phyloP scores from a whole-genome alignment of 2,888 invertebrate genomes.

The Branchinecta sandiegonensis region DNA sequence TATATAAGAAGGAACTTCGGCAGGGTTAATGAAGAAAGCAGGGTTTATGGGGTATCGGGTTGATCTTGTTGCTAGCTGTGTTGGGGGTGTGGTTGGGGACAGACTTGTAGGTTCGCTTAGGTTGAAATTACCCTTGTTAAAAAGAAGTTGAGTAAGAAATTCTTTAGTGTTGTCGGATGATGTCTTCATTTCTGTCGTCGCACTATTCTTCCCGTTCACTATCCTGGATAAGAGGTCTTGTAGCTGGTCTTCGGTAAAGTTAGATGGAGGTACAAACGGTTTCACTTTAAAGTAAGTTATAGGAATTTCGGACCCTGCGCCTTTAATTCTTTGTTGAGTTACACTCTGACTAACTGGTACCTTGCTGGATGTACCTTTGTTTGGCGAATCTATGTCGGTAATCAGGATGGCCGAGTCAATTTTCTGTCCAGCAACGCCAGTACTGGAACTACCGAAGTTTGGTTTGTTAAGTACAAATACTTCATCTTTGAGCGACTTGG shows the following conservation, averaged over 20 bases:
- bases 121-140: background rate
- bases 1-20: background rate
- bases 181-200: background rate
- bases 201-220: background rate
- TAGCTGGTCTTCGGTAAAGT: background rate
- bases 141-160: background rate
- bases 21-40: background rate
- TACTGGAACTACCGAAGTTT: background rate
- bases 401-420: background rate
- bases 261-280: conserved; percentile 4
- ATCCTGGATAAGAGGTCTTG: background rate
- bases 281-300: conserved; percentile 5
- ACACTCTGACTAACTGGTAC: background rate
- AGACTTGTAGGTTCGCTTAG: background rate
- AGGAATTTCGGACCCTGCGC: background rate
- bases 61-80: background rate
- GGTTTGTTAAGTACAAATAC: background rate
- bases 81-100: background rate
- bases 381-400: background rate
- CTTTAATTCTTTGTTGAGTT: background rate
- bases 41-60: background rate
- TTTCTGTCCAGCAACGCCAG: background rate
- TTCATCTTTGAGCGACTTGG: conserved; percentile 2
- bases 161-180: background rate
- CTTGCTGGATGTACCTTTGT: background rate